Base-by-base conservation (phyloP, 2,888 invertebrate species). In the Neoitamus cyanurus region DNA sequence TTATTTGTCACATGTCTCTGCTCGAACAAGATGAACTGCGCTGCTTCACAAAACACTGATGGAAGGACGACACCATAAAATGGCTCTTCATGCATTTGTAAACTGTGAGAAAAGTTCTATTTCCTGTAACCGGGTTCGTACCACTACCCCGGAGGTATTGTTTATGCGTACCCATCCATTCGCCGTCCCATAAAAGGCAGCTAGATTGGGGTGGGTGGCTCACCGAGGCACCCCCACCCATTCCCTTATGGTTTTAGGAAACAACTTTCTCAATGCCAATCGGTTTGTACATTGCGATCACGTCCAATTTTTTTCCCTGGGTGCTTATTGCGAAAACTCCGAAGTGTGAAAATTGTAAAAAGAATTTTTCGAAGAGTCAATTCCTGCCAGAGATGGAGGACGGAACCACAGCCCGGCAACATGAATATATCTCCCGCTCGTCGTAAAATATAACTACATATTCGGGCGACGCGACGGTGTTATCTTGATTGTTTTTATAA, bases 251-350 rank as follows among this genome's bases (percentile, higher is more conserved):
- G 58, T 58, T 58, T 58, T 58, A 15, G 73, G 34, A 37, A 73
- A 34, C 73, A 73, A 73, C 73, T 73, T 73, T 73, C 20, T 73
- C 73, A 31, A 20, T 73, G 73, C 20, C 15, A 73, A 73, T 73
- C 20, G 73, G 31, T 37, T 73, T 70, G n/a, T 37, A 36, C n/a
- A 73, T 73, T 36, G 31, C 36, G 73, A 73, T 73, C 73, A 73
- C 73, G 73, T 73, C 7, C 37, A 73, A 73, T 34, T 36, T 73
- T 73, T 73, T 72, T 11, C 2, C 20, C n/a, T 15, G 36, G 37
- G 36, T 73, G 25, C 36, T 73, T 73, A 73, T 73, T 73, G 73
- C 73, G 30, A 70, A 73, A 5, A 73, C 72, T 48, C 30, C 20
- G 34, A 20, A 73, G 73, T 36, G 73, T 34, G 73, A 73, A 73